A percentile compares a stretch with the other conserved stretches of the same genome.
phyloP scores from a whole-genome alignment of 2,888 invertebrate genomes.

The Napeogenes inachia region DNA sequence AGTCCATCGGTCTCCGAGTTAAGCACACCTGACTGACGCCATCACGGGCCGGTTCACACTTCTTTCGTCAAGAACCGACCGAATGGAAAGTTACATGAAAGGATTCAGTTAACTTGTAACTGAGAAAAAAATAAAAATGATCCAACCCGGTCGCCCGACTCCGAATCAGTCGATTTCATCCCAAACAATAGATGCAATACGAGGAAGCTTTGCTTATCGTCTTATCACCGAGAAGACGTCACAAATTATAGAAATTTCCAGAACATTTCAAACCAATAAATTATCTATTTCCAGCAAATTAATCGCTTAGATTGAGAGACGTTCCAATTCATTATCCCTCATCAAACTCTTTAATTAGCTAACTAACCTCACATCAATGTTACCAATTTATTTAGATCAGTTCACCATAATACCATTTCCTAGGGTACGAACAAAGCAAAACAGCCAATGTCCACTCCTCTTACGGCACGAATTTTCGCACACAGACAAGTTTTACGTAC shows the following conservation, averaged over 20 bases:
- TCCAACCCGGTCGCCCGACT: conserved; percentile 30
- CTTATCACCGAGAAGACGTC: no score
- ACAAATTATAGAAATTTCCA: no score
- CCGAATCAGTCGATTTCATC: conserved; percentile 25
- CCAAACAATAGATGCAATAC: conserved; percentile 10
- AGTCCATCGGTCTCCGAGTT: conserved; percentile 57
- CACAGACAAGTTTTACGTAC: conserved; percentile 70
- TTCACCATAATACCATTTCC: conserved; percentile 53
- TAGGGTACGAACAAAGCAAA: conserved; percentile 60
- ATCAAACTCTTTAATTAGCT: conserved; percentile 50
- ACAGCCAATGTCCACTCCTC: conserved; percentile 67
- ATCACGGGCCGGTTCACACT: conserved; percentile 68
- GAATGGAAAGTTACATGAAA: conserved; percentile 72
- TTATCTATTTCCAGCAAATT: conserved; percentile 7
- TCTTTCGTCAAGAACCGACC: conserved; percentile 65
- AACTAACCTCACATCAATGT: conserved; percentile 53
- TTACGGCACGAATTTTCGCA: conserved; percentile 69
- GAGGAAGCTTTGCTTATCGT: no score
- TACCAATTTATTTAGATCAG: conserved; percentile 67
- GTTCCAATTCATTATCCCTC: conserved; percentile 19
- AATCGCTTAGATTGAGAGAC: conserved; percentile 17
- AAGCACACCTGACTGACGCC: conserved; percentile 64
- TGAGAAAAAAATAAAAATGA: conserved; percentile 51
- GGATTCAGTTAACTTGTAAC: conserved; percentile 55
- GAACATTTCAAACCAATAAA: not conserved